These are phyloP conservation scores for Anoplius nigerrimus DNA, from an alignment of 2,888 invertebrate genomes.

Conservation along the genomic window DNA sequence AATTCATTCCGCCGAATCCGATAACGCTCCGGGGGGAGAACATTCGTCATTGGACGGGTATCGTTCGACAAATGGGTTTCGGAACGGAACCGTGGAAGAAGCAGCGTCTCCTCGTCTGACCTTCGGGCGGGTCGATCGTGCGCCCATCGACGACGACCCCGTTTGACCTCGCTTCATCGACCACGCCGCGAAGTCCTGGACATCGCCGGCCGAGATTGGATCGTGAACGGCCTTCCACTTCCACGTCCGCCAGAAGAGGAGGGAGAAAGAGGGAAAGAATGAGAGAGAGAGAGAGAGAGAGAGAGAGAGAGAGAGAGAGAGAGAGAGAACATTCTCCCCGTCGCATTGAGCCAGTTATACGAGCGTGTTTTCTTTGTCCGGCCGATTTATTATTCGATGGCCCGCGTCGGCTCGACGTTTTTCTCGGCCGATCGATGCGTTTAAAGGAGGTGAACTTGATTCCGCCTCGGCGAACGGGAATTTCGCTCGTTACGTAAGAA, in stretches of 20 bases:
- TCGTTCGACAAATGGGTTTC: conserved; percentile 18
- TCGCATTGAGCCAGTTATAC: too few relatives aligned
- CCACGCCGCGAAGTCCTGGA: not conserved
- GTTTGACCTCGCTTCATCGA: conserved; percentile 37
- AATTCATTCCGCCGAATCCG: conserved; percentile 1
- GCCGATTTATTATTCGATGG: too few relatives aligned
- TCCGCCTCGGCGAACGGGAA: too few relatives aligned
- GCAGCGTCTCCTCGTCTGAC: conserved; percentile 32
- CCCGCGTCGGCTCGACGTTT: too few relatives aligned
- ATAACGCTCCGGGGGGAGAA: conserved; percentile 2
- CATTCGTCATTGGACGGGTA: too few relatives aligned
- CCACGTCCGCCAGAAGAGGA: too few relatives aligned
- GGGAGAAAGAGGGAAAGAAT: too few relatives aligned
- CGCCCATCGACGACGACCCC: conserved; percentile 38
- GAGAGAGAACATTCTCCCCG: too few relatives aligned
- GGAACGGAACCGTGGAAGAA: conserved; percentile 26
- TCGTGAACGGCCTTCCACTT: not conserved
- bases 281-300: not conserved
- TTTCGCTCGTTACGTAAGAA: not conserved
- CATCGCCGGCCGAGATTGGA: not conserved
- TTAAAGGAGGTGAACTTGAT: too few relatives aligned
- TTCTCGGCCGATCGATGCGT: too few relatives aligned
- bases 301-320: too few relatives aligned
- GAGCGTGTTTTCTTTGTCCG: too few relatives aligned
- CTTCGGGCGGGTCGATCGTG: conserved; percentile 47